These are phyloP conservation scores for Drosophila watanabei DNA, from an alignment of 1,140 invertebrate genomes.

Conservation along the genomic window DNA sequence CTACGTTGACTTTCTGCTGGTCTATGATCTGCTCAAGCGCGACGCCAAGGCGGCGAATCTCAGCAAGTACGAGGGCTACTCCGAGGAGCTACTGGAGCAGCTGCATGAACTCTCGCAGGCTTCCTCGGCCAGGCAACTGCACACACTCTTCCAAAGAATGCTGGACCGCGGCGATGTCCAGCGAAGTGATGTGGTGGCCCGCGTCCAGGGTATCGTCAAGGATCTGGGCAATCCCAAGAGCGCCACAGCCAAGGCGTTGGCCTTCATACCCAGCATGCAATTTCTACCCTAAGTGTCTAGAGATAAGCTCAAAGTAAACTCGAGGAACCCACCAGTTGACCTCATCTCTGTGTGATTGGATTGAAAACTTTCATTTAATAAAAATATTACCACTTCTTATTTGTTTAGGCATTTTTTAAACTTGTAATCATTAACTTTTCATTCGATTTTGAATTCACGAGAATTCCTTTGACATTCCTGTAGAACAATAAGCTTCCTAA, in stretches of 20 bases:
- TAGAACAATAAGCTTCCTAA: no score
- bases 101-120: slow-evolving; percentile 67
- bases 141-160: slow-evolving; percentile 78
- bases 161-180: slow-evolving; percentile 76
- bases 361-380: slow-evolving; percentile 14
- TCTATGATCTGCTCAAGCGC: slow-evolving; percentile 84
- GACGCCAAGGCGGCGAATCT: slow-evolving; percentile 83
- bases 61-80: slow-evolving; percentile 82
- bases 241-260: slow-evolving; percentile 71
- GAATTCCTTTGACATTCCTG: no score
- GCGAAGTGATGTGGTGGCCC: slow-evolving; percentile 78
- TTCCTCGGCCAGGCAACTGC: slow-evolving; percentile 74
- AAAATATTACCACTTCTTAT: not conserved
- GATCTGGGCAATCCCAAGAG: slow-evolving; percentile 80
- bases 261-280: slow-evolving; percentile 76
- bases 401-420: not conserved
- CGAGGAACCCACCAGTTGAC: slow-evolving; percentile 32
- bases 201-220: slow-evolving; percentile 77
- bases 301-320: slow-evolving; percentile 29
- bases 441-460: no score
- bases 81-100: slow-evolving; percentile 73
- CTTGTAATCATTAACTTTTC: no score
- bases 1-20: slow-evolving; percentile 82
- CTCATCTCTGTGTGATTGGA: slow-evolving; percentile 14
- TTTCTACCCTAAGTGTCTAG: slow-evolving; percentile 72